Conservation (phyloP, 1,140 invertebrate species). For the Limonius californicus region DNA sequence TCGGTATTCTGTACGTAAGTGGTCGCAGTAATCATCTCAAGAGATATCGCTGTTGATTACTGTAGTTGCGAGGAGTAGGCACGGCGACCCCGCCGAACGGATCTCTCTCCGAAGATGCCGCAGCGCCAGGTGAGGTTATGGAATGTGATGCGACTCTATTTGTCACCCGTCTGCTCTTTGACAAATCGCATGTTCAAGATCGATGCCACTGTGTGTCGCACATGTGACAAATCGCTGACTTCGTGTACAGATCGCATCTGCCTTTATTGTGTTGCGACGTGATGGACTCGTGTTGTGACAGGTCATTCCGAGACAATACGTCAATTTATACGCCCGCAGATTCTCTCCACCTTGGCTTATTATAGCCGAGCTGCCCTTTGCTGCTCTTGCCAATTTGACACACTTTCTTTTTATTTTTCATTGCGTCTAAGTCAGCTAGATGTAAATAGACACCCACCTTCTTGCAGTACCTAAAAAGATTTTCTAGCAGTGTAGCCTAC, state of each 20-base stretch:
- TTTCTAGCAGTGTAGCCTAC: no score
- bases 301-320: not conserved
- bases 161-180: not conserved
- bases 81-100: not conserved
- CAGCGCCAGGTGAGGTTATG: slow-evolving; percentile 1
- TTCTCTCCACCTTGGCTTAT: no score
- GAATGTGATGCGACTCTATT: not conserved
- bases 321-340: not conserved
- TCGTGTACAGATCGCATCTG: not conserved
- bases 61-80: not conserved
- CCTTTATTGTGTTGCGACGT: not conserved
- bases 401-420: no score
- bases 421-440: no score
- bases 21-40: not conserved
- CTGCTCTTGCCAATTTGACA: no score
- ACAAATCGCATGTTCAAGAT: not conserved
- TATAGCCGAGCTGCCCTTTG: no score
- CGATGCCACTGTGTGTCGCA: not conserved
- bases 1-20: not conserved
- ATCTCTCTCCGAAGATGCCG: not conserved
- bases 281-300: not conserved
- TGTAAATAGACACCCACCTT: no score
- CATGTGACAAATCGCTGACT: not conserved
- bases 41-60: not conserved
- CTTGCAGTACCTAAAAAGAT: no score